Base-by-base conservation (phyloP, 2,113 vertebrate genomes). In the Ictidomys tridecemlineatus region DNA sequence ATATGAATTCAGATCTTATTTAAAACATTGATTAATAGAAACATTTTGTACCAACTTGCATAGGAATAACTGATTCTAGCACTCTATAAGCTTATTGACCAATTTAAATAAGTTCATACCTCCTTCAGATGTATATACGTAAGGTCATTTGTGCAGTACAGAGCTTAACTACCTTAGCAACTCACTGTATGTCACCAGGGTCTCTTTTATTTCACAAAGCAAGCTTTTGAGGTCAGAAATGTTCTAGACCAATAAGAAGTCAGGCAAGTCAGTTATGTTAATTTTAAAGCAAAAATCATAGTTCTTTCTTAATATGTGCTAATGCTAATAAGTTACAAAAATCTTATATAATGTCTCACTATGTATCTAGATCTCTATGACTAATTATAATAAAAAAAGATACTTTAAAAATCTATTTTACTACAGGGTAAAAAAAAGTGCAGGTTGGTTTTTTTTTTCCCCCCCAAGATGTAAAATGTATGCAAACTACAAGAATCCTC, bases 391-490 rank as follows among this genome's bases (percentile, higher is more conserved):
- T n/a, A 67, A 94, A 79, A 42, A 37, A 42, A 76, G 28, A 11
- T 84, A 58, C 48, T 74, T 82, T 82, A 74, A 34, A 76, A 91
- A 14, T 87, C 73, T 73, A 24, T 86, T 95, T 95, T 73, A 34
- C 84, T 65, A 14, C 61, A 51, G 30, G 34, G 8, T 89, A 37
- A 90, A 77, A 88, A 83, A 89, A 48, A 53, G 51, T 53, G 14
- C 51, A 53, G 51, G 16, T 53, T 53, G 12, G 1, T 28, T 63
- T 53, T 53, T 53, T 16, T 26, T 63, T 28, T 63, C 11, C 24
- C 8, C 8, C n/a, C 7, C 7, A n/a, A 13, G 34, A 56, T 34
- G 3, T 89, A 89, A 93, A 89, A 58, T 65, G 2, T 78, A 48
- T 28, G 24, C 22, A 78, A 34, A 12, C 61, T 51, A 17, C 45